A percentile compares a stretch with the other conserved stretches of the same genome.
phyloP scores from a whole-genome alignment of 1,140 invertebrate genomes.

The Trichonephila clavipes region DNA sequence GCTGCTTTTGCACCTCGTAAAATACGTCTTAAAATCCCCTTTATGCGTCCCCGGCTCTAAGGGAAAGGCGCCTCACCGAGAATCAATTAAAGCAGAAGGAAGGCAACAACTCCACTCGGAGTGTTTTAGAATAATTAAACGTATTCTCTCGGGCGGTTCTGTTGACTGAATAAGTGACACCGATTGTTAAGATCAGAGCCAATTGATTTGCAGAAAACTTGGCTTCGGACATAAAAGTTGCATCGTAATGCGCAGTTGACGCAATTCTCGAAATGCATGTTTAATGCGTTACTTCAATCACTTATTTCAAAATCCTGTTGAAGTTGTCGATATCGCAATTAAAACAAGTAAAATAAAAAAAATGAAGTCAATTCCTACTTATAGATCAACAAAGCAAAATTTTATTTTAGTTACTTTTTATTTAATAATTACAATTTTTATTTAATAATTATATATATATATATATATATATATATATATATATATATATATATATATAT shows the following conservation, averaged over 20 bases:
- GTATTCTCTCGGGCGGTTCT: slow-evolving; percentile 46
- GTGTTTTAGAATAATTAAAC: slow-evolving; percentile 76
- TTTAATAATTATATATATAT: too few relatives aligned
- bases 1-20: slow-evolving; percentile 73
- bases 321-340: too few relatives aligned
- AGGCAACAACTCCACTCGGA: slow-evolving; percentile 61
- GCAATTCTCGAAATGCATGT: not conserved
- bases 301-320: not conserved
- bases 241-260: not conserved
- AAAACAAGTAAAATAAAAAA: too few relatives aligned
- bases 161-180: slow-evolving; percentile 27
- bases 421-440: too few relatives aligned
- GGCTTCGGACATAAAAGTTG: not conserved
- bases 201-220: not conserved
- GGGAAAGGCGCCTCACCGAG: slow-evolving; percentile 13
- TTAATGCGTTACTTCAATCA: not conserved
- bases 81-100: slow-evolving; percentile 71
- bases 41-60: slow-evolving; percentile 53
- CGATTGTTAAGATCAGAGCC: slow-evolving; percentile 21
- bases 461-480: too few relatives aligned
- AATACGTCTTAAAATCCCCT: slow-evolving; percentile 66
- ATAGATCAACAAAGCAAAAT: too few relatives aligned
- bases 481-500: too few relatives aligned
- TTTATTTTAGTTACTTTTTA: too few relatives aligned
- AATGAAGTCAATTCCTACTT: too few relatives aligned